Evolutionary conservation across 2,797 vertebrate species (phyloP), one percentile per base, ranked within the genome.

Genomic region (Pseudomugil gertrudae): DNA sequence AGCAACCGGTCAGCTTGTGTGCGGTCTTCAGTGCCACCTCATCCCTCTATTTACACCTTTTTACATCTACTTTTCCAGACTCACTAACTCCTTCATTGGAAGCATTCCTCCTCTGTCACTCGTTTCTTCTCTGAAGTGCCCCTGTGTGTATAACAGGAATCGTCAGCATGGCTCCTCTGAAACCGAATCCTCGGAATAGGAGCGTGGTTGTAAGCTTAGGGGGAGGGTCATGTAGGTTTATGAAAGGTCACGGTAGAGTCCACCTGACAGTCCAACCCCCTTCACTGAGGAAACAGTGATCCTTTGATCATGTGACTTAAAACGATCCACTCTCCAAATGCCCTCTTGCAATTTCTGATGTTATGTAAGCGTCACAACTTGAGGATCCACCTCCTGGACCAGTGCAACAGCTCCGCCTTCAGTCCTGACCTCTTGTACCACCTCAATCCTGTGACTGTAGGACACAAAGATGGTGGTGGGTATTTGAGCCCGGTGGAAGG

Each of bases 401-500:
- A 0, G 5, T 32, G 51, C 32, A 51, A 33, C 48, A 60, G 53
- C 56, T 43, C 53, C 4, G 8, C 67, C 74, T 69, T 47, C 14
- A 8, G 57, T 63, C 68, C 63, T 33, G 78, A 79, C 82, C 85
- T 57, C 73, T 36, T 40, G 69, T 76, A 32, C 57, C 73, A 66
- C 72, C 84, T 67, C 69, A 4, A 87, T 87, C 91, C 84, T 87
- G 78, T 92, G 89, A 90, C 84, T 77, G 6, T 17, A 17, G 63
- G 68, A 65, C 56, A 75, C 13, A n/a, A 63, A 76, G 83, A 80
- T 68, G 71, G 70, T 38, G 72, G 61, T 56, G 83, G 81, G 75
- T 74, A 72, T 82, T 72, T 38, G 76, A 87, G 71, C 61, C 82
- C 78, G 78, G 84, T 84, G 87, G 83, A 92, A 92, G 89, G 80